A percentile compares a stretch with the other conserved stretches of the same genome.
These are phyloP conservation scores for Drosophila subsilvestris DNA, from an alignment of 2,888 invertebrate genomes.

Conservation along the genomic window DNA sequence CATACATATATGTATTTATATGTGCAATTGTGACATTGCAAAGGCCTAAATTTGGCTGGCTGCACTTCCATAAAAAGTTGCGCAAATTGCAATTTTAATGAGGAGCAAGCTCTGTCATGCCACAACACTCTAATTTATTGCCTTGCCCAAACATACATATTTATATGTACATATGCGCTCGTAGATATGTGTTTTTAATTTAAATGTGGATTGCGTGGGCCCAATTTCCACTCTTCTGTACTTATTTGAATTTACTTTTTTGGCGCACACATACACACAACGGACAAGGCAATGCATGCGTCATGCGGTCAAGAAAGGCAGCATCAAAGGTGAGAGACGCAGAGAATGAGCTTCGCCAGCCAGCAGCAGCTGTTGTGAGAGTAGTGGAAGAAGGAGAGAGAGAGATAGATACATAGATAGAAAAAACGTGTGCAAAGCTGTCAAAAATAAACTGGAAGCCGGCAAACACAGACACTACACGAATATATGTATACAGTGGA, in stretches of 20 bases:
- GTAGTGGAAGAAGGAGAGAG: neutral
- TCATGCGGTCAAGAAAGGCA: conserved; percentile 62
- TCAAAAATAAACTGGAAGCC: conserved; percentile 72
- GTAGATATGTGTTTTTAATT: conserved; percentile 50
- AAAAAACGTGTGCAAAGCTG: conserved; percentile 50
- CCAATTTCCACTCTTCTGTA: conserved; percentile 61
- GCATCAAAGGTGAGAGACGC: conserved; percentile 57
- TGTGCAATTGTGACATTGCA: conserved; percentile 42
- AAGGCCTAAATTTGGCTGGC: conserved; percentile 68
- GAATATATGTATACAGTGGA: conserved; percentile 28
- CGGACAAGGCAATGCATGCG: conserved; percentile 54
- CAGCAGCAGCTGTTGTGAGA: conserved; percentile 58
- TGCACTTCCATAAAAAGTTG: conserved; percentile 69
- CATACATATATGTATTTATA: conserved; percentile 27
- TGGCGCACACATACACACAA: conserved; percentile 43
- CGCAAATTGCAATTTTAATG: conserved; percentile 62
- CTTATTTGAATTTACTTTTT: conserved; percentile 39
- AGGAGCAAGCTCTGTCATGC: conserved; percentile 16
- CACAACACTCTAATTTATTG: conserved; percentile 34
- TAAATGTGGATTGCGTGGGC: conserved; percentile 66
- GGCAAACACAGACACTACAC: conserved; percentile 58
- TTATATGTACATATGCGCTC: neutral
- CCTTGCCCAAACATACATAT: conserved; percentile 13
- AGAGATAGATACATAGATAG: conserved; percentile 11
- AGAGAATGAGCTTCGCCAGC: neutral